A percentile compares a stretch with the other conserved stretches of the same genome.
Conservation (phyloP, 2,888 invertebrate genomes). For the Drosophila buzzatii region DNA sequence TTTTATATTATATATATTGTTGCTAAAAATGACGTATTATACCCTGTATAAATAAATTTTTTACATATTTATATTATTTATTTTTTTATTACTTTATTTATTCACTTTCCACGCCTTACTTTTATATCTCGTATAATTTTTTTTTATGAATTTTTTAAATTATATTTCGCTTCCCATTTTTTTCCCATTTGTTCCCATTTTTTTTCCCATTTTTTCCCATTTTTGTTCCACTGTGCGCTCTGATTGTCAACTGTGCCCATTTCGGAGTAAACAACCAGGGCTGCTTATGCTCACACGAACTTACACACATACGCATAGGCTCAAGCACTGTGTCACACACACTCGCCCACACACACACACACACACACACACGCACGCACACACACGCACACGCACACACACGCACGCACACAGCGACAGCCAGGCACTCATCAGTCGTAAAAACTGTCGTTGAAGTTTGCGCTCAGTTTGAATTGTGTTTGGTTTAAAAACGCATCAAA, state of each 20-base stretch:
- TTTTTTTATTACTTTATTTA: not conserved
- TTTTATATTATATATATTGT: not conserved
- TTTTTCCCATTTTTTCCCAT: not conserved
- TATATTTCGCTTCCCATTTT: no score
- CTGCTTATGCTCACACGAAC: constrained; percentile 12
- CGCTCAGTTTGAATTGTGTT: constrained; percentile 59
- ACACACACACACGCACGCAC: not conserved
- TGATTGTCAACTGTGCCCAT: constrained; percentile 27
- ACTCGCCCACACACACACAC: no score
- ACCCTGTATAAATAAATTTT: no score
- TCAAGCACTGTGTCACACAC: not conserved
- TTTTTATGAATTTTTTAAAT: not conserved
- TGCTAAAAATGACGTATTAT: no score
- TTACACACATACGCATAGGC: constrained; percentile 2
- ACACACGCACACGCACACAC: not conserved
- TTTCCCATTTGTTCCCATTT: not conserved
- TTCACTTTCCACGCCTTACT: no score
- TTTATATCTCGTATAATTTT: not conserved
- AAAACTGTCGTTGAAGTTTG: constrained; percentile 58
- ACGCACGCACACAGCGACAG: not conserved
- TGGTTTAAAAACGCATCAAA: constrained; percentile 66
- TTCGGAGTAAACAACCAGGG: constrained; percentile 62
- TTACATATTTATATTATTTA: not conserved
- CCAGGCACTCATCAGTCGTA: constrained; percentile 34
- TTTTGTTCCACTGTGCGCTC: constrained; percentile 40